Base-by-base conservation (phyloP, 2,888 invertebrate genomes). In the Gymnosoma rotundatum region DNA sequence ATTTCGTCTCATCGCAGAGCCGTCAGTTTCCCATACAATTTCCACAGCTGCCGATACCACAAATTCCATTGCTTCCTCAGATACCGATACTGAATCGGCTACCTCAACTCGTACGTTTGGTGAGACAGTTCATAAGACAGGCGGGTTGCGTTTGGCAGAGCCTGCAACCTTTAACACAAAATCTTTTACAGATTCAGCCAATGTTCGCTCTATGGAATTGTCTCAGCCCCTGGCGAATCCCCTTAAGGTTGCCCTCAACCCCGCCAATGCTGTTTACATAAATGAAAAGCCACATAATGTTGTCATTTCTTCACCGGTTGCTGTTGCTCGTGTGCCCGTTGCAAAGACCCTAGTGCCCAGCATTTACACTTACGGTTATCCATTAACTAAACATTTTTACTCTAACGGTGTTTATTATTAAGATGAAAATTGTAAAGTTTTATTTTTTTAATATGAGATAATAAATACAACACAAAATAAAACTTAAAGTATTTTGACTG, bases 191-290 rank as follows among this genome's bases (percentile, higher is more conserved):
- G 67, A 75, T 72, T 80, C 80, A 42, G 73, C 87, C 84, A 83
- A 85, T 87, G 85, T 79, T 86, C 83, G 84, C 81, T 18, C 86
- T 88, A 63, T 87, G 86, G 89, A 89, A 76, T 83, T 89, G 86
- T 87, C 88, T 75, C 87, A 86, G 79, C 88, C 90, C 86, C 87
- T 90, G 86, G 86, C 87, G 74, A 92, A 93, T 86, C 92, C 93
- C 76, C 90, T 91, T 76, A 93, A 93, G 88, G 90, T 91, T 38
- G 89, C 90, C 42, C 87, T 89, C 50, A 89, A 90, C 78, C 88
- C 89, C 54, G 87, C 81, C 75, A 70, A 60, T 36, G 52, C 88
- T 32, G 66, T 87, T 69, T 90, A 90, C 63, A 70, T 90, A 76
- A 88, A 89, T 48, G 89, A 88, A 7, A 87, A 89, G 21, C 82